Evolutionary conservation across 2,888 invertebrate species (phyloP).

Genomic region (Lissonota sp.): DNA sequence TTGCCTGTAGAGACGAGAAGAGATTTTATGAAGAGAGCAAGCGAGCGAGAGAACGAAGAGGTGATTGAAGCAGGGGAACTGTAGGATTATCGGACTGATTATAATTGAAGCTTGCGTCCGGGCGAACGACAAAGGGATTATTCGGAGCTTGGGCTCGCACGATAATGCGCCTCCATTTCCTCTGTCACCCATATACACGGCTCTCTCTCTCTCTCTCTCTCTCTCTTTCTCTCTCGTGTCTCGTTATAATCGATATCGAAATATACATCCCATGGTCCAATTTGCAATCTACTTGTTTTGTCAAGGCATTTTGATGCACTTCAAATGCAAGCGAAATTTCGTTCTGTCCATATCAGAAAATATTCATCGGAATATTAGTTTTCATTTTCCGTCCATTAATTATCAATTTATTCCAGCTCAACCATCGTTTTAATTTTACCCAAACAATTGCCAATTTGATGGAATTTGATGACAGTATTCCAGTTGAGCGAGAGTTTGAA

Average conservation of each 20-base stretch:
- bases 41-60: conserved; percentile 18
- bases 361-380: background rate
- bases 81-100: conserved; percentile 65
- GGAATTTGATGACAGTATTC: too few species aligned
- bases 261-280: conserved; percentile 18
- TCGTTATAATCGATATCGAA: conserved; percentile 54
- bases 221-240: conserved; percentile 40
- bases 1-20: conserved; percentile 16
- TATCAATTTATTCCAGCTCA: too few species aligned
- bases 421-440: too few species aligned
- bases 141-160: conserved; percentile 63
- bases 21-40: conserved; percentile 6
- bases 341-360: background rate
- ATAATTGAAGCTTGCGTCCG: conserved; percentile 63
- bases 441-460: too few species aligned
- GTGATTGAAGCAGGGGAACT: conserved; percentile 43
- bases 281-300: conserved; percentile 34
- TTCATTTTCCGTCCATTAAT: background rate
- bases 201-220: conserved; percentile 22
- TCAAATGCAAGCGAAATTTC: background rate
- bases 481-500: too few species aligned
- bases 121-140: conserved; percentile 66
- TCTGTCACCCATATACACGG: conserved; percentile 30
- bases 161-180: conserved; percentile 63
- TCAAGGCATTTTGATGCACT: conserved; percentile 10